Evolutionary conservation across 2,113 vertebrate genomes (phyloP).

Genomic region (human (Homo sapiens)): DNA sequence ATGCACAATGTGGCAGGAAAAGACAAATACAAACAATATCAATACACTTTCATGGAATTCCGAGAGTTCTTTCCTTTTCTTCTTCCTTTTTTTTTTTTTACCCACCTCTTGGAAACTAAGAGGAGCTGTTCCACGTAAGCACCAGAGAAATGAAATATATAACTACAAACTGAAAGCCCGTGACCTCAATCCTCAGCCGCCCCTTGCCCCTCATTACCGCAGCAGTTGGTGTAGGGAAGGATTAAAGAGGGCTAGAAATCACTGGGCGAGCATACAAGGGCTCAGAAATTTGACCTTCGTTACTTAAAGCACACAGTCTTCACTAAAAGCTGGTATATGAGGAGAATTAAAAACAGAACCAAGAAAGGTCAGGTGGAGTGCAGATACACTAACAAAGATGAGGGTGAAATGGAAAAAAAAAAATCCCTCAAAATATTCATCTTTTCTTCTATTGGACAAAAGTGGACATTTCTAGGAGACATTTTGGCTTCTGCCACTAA

Average conservation of each 20-base stretch:
- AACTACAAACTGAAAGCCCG: conserved; percentile 82
- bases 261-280: conserved; percentile 82
- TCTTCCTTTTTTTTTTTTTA: background rate
- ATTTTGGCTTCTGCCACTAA: conserved; percentile 21
- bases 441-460: background rate
- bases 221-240: conserved; percentile 83
- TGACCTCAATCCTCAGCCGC: conserved; percentile 80
- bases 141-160: conserved; percentile 82
- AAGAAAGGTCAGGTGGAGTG: conserved; percentile 85
- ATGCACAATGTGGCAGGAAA: background rate
- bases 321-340: conserved; percentile 85
- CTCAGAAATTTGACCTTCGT: conserved; percentile 86
- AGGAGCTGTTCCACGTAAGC: conserved; percentile 66
- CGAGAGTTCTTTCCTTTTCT: background rate
- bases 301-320: conserved; percentile 84
- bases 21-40: background rate
- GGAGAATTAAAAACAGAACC: conserved; percentile 87
- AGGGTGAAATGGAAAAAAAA: conserved; percentile 63
- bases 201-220: conserved; percentile 86
- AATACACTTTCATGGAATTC: background rate
- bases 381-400: conserved; percentile 81
- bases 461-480: background rate
- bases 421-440: conserved; percentile 37
- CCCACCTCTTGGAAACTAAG: conserved; percentile 46
- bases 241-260: conserved; percentile 87